Evolutionary conservation across 2,113 vertebrate species (phyloP), one percentile per base, ranked within the genome.

Genomic region (Mobula birostris): DNA sequence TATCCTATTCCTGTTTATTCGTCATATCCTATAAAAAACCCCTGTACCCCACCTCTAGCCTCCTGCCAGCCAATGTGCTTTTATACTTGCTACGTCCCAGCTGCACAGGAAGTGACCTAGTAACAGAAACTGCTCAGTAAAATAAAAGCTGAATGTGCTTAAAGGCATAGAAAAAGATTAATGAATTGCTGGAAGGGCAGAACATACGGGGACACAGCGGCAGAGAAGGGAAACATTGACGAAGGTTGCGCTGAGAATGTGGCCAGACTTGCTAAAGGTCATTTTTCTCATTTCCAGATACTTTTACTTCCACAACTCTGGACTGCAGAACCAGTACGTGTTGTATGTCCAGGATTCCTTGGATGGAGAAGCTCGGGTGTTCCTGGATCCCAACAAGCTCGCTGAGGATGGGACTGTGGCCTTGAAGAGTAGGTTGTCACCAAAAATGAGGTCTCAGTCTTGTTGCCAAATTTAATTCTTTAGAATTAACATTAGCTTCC

Each of bases 391-490:
- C 0, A 97, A 97, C 94, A 94, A 80, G 9, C 95, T 97, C 27
- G 97, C 97, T 87, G 96, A 97, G 91, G 97, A 97, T 0, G 97
- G 97, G 29, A 97, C 97, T 0, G 96, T 97, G 82, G 97, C 97
- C 1, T 95, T 97, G 63, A 96, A 96, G 94, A 97, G 97, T 97
- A 94, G 96, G 96, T 87, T 87, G 9, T 56, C 24, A 8, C 27
- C 5, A 36, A 79, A 8, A n/a, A 63, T 90, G 61, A 14, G 17
- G 27, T 66, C 12, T 66, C n/a, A 32, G 0, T 90, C 61, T 27
- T 66, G 8, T 1, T 0, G 14, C 7, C 2, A 17, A 90, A 68
- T 90, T 32, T 66, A 17, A n/a, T n/a, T 32, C 14, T n/a, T 90
- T 12, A 32, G 12, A n/a, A 4, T 32, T 1, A 27, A 9, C 0